Conservation (phyloP, 1,140 invertebrate genomes). For the Heliconius nattereri region DNA sequence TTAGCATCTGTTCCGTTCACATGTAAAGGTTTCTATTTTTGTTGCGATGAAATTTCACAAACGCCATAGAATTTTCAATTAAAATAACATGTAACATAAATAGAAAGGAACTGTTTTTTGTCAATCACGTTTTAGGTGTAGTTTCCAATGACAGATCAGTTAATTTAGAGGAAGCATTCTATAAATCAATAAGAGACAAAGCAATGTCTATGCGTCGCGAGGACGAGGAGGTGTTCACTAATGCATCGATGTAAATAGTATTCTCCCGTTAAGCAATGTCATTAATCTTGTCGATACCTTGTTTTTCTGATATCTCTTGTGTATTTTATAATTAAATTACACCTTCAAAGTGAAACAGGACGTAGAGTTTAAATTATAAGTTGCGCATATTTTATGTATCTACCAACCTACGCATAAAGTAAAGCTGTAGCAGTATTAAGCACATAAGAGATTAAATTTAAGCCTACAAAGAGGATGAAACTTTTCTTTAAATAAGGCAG, state of each 20-base stretch:
- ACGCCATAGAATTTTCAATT: too few species aligned
- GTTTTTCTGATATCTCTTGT: slow-evolving; percentile 53
- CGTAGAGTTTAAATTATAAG: slow-evolving; percentile 22
- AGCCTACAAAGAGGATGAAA: slow-evolving; percentile 30
- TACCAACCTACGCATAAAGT: neutral
- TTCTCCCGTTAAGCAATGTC: slow-evolving; percentile 30
- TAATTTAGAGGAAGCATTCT: slow-evolving; percentile 20
- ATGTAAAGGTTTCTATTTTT: too few species aligned
- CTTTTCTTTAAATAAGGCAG: slow-evolving; percentile 63
- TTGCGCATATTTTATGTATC: slow-evolving; percentile 22
- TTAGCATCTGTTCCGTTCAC: too few species aligned
- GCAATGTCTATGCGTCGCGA: slow-evolving; percentile 54
- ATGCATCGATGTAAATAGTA: slow-evolving; percentile 56
- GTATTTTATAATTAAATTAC: slow-evolving; percentile 39
- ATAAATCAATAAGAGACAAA: slow-evolving; percentile 23
- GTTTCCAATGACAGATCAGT: slow-evolving; percentile 32
- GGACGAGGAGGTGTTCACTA: slow-evolving; percentile 41
- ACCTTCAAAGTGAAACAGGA: slow-evolving; percentile 27
- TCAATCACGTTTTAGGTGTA: neutral
- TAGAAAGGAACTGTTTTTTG: neutral
- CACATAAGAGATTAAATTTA: neutral
- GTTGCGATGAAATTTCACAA: too few species aligned
- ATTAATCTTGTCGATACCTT: slow-evolving; percentile 68
- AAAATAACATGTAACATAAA: neutral
- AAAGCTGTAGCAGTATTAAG: neutral